A percentile compares a stretch with the other conserved stretches of the same genome.
These are phyloP conservation scores for Balanococcus diminutus DNA, from an alignment of 2,888 invertebrate species.

Conservation along the genomic window DNA sequence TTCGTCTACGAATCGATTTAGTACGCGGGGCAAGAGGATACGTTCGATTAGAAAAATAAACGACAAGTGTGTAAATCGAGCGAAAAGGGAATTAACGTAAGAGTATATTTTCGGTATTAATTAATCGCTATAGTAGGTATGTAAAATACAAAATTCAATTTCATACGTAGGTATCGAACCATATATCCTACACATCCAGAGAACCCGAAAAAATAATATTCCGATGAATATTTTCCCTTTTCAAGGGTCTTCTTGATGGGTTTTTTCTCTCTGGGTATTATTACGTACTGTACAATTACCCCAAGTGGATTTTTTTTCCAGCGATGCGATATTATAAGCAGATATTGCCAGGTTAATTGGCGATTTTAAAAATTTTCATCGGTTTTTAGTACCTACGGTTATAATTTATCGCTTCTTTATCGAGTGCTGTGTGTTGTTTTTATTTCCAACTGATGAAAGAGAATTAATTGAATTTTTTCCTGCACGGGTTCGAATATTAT, in stretches of 20 bases:
- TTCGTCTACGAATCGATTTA: neutral
- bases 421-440: neutral
- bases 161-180: neutral
- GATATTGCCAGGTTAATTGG: neutral
- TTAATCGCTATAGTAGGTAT: neutral
- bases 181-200: no score
- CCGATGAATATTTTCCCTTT: neutral
- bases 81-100: slow-evolving; percentile 12
- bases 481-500: no score
- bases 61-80: neutral
- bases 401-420: neutral
- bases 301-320: neutral
- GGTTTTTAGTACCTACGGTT: neutral
- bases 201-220: neutral
- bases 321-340: neutral
- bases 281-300: neutral
- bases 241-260: neutral
- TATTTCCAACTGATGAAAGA: neutral
- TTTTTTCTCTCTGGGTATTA: neutral
- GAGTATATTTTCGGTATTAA: slow-evolving; percentile 23
- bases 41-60: slow-evolving; percentile 29
- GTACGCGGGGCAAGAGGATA: neutral
- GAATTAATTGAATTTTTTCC: neutral
- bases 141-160: slow-evolving; percentile 20
- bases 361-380: neutral